Evolutionary conservation across 2,888 invertebrate genomes (phyloP).

Genomic region (Drosophila picticornis): DNA sequence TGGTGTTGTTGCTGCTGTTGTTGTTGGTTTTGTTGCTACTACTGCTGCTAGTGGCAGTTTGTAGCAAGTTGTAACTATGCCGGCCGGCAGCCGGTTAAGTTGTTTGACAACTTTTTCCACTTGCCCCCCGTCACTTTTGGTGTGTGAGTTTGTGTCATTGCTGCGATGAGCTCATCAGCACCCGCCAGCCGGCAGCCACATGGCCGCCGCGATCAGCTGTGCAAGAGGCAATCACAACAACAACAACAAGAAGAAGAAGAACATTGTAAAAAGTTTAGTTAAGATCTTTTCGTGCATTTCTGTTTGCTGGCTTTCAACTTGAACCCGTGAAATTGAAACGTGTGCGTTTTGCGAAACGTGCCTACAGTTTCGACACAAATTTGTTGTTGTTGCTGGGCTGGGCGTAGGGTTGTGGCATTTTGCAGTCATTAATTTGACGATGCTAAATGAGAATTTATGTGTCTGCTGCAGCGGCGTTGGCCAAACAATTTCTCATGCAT

Average conservation of each 20-base stretch:
- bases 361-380: slow-evolving; percentile 34
- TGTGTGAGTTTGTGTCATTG: background rate
- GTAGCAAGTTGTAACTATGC: slow-evolving; percentile 61
- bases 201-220: slow-evolving; percentile 62
- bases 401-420: slow-evolving; percentile 50
- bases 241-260: background rate
- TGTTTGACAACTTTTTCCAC: slow-evolving; percentile 75
- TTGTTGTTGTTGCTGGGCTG: background rate
- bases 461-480: slow-evolving; percentile 69
- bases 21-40: slow-evolving; percentile 6
- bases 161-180: slow-evolving; percentile 64
- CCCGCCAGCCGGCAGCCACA: slow-evolving; percentile 32
- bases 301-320: slow-evolving; percentile 49
- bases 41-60: slow-evolving; percentile 39
- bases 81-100: slow-evolving; percentile 78
- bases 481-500: slow-evolving; percentile 70
- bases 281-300: slow-evolving; percentile 42
- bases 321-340: slow-evolving; percentile 35
- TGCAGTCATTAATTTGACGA: slow-evolving; percentile 79
- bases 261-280: background rate
- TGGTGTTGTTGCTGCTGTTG: slow-evolving; percentile 9
- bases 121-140: slow-evolving; percentile 23
- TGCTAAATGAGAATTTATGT: slow-evolving; percentile 80
- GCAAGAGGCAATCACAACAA: slow-evolving; percentile 1
- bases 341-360: slow-evolving; percentile 45